phyloP scores from a whole-genome alignment of 2,113 vertebrate genomes.

The Tamias sibiricus region DNA sequence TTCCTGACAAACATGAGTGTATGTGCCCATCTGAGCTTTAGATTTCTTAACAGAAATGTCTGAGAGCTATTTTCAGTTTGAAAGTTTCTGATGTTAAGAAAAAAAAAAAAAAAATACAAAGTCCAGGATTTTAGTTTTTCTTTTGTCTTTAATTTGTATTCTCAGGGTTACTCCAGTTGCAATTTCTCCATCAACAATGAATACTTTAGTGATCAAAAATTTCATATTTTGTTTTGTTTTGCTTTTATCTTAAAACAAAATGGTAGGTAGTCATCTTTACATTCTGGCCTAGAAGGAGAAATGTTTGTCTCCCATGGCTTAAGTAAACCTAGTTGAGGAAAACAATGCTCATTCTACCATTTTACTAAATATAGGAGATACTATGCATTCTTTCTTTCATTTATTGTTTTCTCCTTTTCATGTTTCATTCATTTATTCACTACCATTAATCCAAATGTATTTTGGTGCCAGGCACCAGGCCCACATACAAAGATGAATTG shows the following conservation, averaged over 20 bases:
- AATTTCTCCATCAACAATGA: neutral
- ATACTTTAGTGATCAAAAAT: neutral
- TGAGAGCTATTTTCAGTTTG: neutral
- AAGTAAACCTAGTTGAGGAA: neutral
- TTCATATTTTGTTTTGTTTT: neutral
- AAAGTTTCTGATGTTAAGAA: neutral
- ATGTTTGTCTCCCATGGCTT: neutral
- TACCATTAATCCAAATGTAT: constrained; percentile 5
- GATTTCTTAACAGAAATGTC: neutral
- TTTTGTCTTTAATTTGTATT: neutral
- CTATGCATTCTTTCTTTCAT: neutral
- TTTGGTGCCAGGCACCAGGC: neutral
- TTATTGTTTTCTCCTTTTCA: neutral
- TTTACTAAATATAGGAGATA: neutral
- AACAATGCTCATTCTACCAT: neutral
- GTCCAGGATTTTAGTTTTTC: neutral
- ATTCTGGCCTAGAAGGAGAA: neutral
- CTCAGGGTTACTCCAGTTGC: neutral
- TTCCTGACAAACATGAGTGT: neutral
- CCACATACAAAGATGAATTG: constrained; percentile 51
- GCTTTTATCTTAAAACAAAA: neutral
- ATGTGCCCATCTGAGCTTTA: neutral
- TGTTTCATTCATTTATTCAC: neutral
- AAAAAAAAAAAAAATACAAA: neutral
- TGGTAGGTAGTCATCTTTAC: neutral